A percentile compares a stretch with the other conserved stretches of the same genome.
These are phyloP conservation scores for Callyntrura guangdongensis DNA, from an alignment of 2,888 invertebrate genomes.

Conservation along the genomic window DNA sequence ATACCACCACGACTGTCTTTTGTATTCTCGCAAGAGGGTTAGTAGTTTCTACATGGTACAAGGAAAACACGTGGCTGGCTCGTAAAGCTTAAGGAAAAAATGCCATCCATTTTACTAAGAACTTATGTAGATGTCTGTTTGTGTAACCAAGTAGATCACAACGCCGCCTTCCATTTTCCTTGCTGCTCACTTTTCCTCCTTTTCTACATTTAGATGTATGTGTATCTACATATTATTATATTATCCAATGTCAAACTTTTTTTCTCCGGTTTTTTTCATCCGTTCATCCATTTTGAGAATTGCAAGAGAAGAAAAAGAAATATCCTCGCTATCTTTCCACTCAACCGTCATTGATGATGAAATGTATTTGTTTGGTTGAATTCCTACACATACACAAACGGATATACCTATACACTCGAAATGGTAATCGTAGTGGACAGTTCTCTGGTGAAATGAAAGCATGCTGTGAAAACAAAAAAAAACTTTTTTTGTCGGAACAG, in stretches of 20 bases:
- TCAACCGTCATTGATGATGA: neutral
- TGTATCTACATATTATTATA: constrained; percentile 4
- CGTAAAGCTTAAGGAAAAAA: neutral
- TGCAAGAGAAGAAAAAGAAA: neutral
- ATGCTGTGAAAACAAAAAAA: constrained; percentile 51
- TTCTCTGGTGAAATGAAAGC: constrained; percentile 28
- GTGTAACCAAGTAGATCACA: too few species aligned
- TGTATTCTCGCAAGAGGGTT: too few species aligned
- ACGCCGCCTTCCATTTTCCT: neutral
- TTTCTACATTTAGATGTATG: neutral
- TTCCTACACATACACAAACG: too few species aligned
- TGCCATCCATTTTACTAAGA: constrained; percentile 37
- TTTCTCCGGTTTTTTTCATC: neutral
- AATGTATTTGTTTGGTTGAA: neutral
- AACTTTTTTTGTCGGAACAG: constrained; percentile 24
- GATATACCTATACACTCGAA: too few species aligned
- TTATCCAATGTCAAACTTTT: constrained; percentile 22
- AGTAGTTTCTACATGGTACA: too few species aligned
- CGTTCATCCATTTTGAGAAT: constrained; percentile 21
- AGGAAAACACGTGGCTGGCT: neutral
- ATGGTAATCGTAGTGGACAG: neutral
- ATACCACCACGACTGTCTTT: too few species aligned
- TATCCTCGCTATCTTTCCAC: constrained; percentile 7
- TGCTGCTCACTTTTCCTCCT: neutral
- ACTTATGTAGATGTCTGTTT: constrained; percentile 28